phyloP scores from a whole-genome alignment of 2,113 vertebrate genomes.

The Dasypus novemcinctus region DNA sequence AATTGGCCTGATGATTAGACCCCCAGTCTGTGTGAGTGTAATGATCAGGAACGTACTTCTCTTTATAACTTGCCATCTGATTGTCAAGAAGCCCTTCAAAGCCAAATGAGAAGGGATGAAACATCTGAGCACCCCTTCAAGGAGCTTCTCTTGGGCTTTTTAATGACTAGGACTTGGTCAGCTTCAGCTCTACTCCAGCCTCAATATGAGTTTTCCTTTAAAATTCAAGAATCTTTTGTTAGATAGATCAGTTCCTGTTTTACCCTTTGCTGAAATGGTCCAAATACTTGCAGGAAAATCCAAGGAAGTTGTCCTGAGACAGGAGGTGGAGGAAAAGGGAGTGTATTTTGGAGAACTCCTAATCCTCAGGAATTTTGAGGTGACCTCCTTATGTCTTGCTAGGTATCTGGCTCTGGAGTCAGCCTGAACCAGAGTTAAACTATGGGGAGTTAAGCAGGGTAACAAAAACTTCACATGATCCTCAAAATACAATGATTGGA shows the following conservation, averaged over 20 bases:
- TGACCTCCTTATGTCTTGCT: not conserved
- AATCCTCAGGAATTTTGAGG: not conserved
- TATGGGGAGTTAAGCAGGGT: not conserved
- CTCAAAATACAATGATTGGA: not conserved
- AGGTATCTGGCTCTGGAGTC: not conserved
- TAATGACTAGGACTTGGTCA: not conserved
- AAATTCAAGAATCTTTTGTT: not conserved
- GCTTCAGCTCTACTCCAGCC: not conserved
- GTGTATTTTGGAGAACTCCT: not conserved
- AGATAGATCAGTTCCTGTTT: not conserved
- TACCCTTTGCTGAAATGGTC: not conserved
- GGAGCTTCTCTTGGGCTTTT: not conserved
- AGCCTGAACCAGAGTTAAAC: not conserved
- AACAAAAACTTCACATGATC: not conserved
- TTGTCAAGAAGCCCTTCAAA: not conserved
- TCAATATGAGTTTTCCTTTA: not conserved
- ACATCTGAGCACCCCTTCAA: not conserved
- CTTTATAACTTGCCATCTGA: not conserved
- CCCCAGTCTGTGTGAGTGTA: not conserved
- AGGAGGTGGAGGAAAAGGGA: accelerated
- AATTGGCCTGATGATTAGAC: not conserved
- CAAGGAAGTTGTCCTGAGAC: not conserved
- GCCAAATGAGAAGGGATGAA: not conserved
- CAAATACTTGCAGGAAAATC: not conserved
- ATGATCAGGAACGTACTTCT: not conserved